Evolutionary conservation across 2,113 vertebrate species (phyloP).

Genomic region (Muntiacus muntjak): DNA sequence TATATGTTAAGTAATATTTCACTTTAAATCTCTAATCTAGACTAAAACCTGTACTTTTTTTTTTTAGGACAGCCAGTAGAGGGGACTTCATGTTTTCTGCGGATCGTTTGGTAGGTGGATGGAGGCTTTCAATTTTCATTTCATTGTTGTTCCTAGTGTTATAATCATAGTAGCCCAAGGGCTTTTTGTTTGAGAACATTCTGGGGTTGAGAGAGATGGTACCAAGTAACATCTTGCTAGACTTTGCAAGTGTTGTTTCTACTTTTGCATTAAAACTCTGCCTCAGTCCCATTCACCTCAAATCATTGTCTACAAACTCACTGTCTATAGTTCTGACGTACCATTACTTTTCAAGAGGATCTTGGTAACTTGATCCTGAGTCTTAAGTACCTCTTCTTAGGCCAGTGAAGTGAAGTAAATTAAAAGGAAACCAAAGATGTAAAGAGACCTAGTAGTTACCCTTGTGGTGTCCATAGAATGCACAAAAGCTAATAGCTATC

Average conservation of each 20-base stretch:
- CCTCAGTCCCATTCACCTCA: not conserved
- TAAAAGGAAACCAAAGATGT: conserved; percentile 7
- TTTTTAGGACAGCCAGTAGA: conserved; percentile 93
- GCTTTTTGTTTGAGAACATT: not conserved
- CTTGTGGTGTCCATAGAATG: not conserved
- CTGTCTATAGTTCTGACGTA: conserved; percentile 21
- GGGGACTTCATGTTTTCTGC: conserved; percentile 98
- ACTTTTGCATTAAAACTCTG: conserved; percentile 19
- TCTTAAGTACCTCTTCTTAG: conserved; percentile 33
- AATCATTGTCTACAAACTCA: not conserved
- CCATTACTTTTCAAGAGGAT: not conserved
- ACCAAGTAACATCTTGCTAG: not conserved
- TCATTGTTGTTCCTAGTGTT: conserved; percentile 19
- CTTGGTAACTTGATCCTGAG: not conserved
- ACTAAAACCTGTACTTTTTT: conserved; percentile 57
- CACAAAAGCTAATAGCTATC: not conserved
- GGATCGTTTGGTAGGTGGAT: conserved; percentile 92
- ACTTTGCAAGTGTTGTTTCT: conserved; percentile 17
- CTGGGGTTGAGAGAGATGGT: not conserved
- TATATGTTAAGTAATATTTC: conserved; percentile 47
- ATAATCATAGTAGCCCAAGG: not conserved
- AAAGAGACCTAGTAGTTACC: conserved; percentile 7
- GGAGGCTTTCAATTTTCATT: conserved; percentile 64
- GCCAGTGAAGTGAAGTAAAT: not conserved
- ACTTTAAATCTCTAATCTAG: conserved; percentile 21